phyloP scores from a whole-genome alignment of 2,113 vertebrate species.

The Xiphophorus maculatus region DNA sequence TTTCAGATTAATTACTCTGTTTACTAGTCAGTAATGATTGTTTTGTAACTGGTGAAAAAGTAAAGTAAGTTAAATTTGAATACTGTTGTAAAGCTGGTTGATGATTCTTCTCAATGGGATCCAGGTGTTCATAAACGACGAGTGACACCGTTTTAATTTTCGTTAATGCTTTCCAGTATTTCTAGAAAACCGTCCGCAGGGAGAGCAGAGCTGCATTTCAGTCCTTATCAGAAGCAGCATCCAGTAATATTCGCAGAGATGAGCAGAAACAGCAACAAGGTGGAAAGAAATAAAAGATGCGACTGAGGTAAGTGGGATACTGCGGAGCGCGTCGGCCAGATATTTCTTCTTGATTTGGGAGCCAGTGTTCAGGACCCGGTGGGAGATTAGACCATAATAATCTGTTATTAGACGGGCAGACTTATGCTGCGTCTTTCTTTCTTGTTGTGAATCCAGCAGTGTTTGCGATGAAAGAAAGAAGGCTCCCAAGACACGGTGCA shows the following conservation, averaged over 20 bases:
- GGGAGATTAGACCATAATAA: constrained; percentile 2
- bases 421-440: not conserved
- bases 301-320: constrained; percentile 30
- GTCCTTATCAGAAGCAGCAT: constrained; percentile 34
- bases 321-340: constrained; percentile 18
- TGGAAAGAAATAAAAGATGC: constrained; percentile 36
- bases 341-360: not conserved
- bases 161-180: constrained; percentile 5
- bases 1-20: no score
- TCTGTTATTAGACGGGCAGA: constrained; percentile 2
- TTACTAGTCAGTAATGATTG: no score
- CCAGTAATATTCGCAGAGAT: constrained; percentile 40
- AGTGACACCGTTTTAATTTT: constrained; percentile 22
- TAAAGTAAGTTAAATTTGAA: no score
- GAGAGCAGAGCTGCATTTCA: constrained; percentile 20
- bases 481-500: not conserved
- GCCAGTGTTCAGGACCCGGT: not conserved
- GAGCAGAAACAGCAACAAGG: constrained; percentile 38
- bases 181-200: constrained; percentile 23
- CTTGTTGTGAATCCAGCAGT: not conserved
- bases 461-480: not conserved
- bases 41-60: no score
- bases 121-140: not conserved
- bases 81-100: no score
- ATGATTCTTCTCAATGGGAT: no score